Evolutionary conservation across 2,888 invertebrate species (phyloP), one percentile per base, ranked within the genome.

Genomic region (Aspidiotus destructor): DNA sequence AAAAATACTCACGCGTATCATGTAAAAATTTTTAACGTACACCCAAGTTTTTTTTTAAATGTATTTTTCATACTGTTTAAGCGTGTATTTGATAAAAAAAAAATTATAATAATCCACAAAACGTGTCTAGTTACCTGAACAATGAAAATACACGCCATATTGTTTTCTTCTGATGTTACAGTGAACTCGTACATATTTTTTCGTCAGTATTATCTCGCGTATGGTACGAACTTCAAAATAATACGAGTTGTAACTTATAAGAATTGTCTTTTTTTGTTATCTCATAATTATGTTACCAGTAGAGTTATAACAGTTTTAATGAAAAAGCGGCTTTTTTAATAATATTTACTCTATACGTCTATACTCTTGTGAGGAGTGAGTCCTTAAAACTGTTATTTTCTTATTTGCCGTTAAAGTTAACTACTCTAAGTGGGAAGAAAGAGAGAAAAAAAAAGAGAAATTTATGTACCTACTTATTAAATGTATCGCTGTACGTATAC

Each of bases 261-360:
- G 58, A 17, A 58, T 16, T 58, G 28, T 58, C 16, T 58, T 58
- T 58, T 58, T 58, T 58, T 28, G 58, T 58, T 58, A 58, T 58
- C 28, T 58, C 58, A 40, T 58, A 58, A 40, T 28, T 28, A 28
- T 58, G 58, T 58, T 58, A 58, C 58, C 58, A 58, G 28, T 58
- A 28, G 28, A 28, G 28, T 28, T 28, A 28, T 28, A 58, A 58
- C 28, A 28, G 58, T 58, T 58, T 58, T 28, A 58, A 58, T 58
- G 40, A 17, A 58, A n/a, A 58, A 40, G 17, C 40, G 58, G 28
- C 40, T 13, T 17, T 10, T 58, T 58, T 58, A 28, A 28, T 28
- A 28, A 28, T 28, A 28, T 28, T 28, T 28, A 28, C 28, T 28
- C 28, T 28, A 28, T 28, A 28, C 28, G 28, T 28, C 28, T 28